Evolutionary conservation across 2,797 vertebrate genomes (phyloP).

Genomic region (Anguilla megastoma): DNA sequence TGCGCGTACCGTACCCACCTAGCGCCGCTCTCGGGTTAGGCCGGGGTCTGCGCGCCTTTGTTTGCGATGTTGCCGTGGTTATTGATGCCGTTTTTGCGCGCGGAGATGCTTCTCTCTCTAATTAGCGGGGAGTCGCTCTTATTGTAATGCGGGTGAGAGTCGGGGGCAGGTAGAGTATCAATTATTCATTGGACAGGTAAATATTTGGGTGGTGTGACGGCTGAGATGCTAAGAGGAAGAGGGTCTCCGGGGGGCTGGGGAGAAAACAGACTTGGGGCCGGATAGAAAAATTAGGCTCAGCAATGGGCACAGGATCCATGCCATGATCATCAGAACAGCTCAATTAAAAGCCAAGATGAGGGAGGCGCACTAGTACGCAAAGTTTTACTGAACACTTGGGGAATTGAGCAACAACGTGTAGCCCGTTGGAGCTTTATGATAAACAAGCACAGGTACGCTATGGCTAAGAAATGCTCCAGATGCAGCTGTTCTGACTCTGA

Average conservation of each 20-base stretch:
- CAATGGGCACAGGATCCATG: slow-evolving; percentile 36
- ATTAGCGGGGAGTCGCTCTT: slow-evolving; percentile 71
- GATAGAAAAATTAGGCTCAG: slow-evolving; percentile 59
- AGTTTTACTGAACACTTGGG: background rate
- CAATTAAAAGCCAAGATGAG: slow-evolving; percentile 5
- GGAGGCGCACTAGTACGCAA: background rate
- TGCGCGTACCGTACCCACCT: slow-evolving; percentile 49
- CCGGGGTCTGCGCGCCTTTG: slow-evolving; percentile 28
- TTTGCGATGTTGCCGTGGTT: slow-evolving; percentile 52
- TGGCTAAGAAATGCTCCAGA: background rate
- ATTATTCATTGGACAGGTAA: slow-evolving; percentile 76
- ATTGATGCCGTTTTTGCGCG: slow-evolving; percentile 46
- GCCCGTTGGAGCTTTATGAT: background rate
- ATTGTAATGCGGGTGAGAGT: slow-evolving; percentile 61
- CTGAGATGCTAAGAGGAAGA: slow-evolving; percentile 71
- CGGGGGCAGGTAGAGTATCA: slow-evolving; percentile 69
- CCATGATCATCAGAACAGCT: background rate
- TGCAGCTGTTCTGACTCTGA: background rate
- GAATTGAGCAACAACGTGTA: background rate
- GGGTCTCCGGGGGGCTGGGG: slow-evolving; percentile 61
- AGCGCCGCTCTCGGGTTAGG: slow-evolving; percentile 30
- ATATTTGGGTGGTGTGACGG: slow-evolving; percentile 66
- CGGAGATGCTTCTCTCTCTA: slow-evolving; percentile 70
- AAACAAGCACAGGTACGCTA: background rate
- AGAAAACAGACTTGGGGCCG: slow-evolving; percentile 63